A percentile compares a stretch with the other conserved stretches of the same genome.
These are phyloP conservation scores for Percopsis transmontana DNA, from an alignment of 2,113 vertebrate species.

Conservation along the genomic window DNA sequence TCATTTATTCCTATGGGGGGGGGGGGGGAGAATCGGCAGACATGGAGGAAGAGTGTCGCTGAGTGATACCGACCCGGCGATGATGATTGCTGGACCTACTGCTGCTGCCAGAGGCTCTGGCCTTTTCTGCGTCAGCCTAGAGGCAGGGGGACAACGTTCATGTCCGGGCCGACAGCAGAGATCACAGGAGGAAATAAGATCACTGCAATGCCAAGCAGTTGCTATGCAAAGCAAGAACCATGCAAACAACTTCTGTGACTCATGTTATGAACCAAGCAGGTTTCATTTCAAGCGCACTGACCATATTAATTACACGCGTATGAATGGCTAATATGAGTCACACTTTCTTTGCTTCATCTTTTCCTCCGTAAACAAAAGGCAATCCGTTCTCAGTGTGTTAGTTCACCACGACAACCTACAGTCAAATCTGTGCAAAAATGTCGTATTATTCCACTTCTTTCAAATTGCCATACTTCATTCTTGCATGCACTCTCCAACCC, in stretches of 20 bases:
- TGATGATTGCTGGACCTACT: constrained; percentile 78
- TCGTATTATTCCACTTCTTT: neutral
- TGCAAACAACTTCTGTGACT: constrained; percentile 34
- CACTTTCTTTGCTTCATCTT: constrained; percentile 4
- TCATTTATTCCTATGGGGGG: neutral
- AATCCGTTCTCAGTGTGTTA: neutral
- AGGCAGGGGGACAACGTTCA: constrained; percentile 73
- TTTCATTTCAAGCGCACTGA: constrained; percentile 9
- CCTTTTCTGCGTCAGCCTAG: constrained; percentile 93
- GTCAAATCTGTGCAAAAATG: constrained; percentile 35
- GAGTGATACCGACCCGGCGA: constrained; percentile 78
- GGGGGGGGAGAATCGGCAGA: constrained; percentile 24
- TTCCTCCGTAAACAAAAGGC: constrained; percentile 1
- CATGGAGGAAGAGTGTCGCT: constrained; percentile 12
- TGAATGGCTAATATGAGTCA: constrained; percentile 5
- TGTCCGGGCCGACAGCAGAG: constrained; percentile 44
- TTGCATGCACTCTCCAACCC: constrained; percentile 44
- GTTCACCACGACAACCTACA: constrained; percentile 15
- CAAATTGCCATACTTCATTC: constrained; percentile 25
- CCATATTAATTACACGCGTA: constrained; percentile 25
- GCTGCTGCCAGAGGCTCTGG: constrained; percentile 80
- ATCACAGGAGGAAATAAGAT: constrained; percentile 17
- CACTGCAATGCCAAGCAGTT: constrained; percentile 29
- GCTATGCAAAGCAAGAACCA: constrained; percentile 35
- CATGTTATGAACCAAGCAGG: constrained; percentile 34